Base-by-base conservation (phyloP, 2,888 invertebrate genomes). In the Nineta flava region DNA sequence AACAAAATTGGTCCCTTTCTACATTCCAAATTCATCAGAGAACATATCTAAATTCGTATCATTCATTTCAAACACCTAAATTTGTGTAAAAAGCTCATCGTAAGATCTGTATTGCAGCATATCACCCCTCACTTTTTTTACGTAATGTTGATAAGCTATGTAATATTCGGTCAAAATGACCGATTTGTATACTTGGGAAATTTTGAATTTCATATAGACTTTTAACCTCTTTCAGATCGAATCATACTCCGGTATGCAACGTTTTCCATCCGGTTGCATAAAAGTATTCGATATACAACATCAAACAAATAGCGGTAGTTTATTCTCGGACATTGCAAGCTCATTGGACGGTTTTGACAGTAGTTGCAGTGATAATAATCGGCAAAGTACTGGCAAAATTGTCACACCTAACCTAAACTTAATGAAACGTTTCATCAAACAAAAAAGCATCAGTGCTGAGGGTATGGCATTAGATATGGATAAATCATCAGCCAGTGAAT, bases 361-460 rank as follows among this genome's bases (percentile, higher is more conserved):
- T 45, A 62, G 60, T 31, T 55, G 57, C 32, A 46, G 55, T 12
- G 53, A 55, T 44, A 50, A 51, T 1, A 53, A 53, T n/a, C 54
- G 19, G 12, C n/a, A n/a, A 4, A 21, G 48, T 9, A 19, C 53
- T 42, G 48, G 58, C 57, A 50, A 50, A 55, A 71, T 69, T 66
- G 74, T 79, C 57, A 77, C 83, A 54, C 80, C 80, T 60, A 79
- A 83, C 56, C 81, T 90, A 64, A 90, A 83, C 66, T 75, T 91
- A 61, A 86, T 91, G 42, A 86, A 86, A 65, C 71, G 90, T 55
- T 91, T 90, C 62, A 90, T 91, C 75, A 88, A 90, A 65, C 90
- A 90, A 62, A 87, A 87, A 65, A 87, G 87, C 63, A 79, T 78
- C 69, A 85, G 86, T 56, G 81, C 80, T 50, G 86, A 87, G 64